Base-by-base conservation (phyloP, 2,888 invertebrate genomes). In the Uropetala carovei region DNA sequence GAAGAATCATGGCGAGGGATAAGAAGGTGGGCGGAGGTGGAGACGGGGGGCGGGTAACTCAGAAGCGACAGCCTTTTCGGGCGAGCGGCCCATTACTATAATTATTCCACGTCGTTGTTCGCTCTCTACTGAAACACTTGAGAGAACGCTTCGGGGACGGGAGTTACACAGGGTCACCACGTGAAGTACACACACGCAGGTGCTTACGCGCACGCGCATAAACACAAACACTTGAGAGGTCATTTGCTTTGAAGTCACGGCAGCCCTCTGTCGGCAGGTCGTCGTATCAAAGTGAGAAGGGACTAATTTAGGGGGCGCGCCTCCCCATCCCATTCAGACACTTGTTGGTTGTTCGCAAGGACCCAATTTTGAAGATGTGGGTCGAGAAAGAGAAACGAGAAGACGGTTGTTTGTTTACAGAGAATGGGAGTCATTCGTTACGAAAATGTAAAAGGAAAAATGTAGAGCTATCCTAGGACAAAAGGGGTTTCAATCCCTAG, bases 181-280 rank as follows among this genome's bases (percentile, higher is more conserved):
- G 75, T 75, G 75, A 75, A 22, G 22, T 5, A 43, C 43, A 43
- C 43, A 75, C 75, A 27, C 22, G 22, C 75, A 22, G 22, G 13
- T 13, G 27, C 75, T 22, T 27, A 75, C 75, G 75, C 75, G 75
- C 75, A 27, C 75, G 75, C 4, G 75, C 11, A 75, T 27, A 75
- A 75, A 75, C 75, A 75, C 75, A 22, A 75, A 75, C n/a, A 75
- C 22, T 27, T 11, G 75, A 27, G 27, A 27, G 75, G 75, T 75
- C 75, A 27, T 27, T 75, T 75, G 75, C 75, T 75, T 75, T 75
- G 75, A 75, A 75, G 75, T 75, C 22, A 22, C 75, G 18, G 75
- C 75, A 13, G 27, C 75, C 75, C 43, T 75, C 22, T 27, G 27
- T 75, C 75, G 75, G 75, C 22, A 75, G 75, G 75, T 75, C 68